Conservation (phyloP, 2,797 vertebrate species). For the Myripristis jacobus region DNA sequence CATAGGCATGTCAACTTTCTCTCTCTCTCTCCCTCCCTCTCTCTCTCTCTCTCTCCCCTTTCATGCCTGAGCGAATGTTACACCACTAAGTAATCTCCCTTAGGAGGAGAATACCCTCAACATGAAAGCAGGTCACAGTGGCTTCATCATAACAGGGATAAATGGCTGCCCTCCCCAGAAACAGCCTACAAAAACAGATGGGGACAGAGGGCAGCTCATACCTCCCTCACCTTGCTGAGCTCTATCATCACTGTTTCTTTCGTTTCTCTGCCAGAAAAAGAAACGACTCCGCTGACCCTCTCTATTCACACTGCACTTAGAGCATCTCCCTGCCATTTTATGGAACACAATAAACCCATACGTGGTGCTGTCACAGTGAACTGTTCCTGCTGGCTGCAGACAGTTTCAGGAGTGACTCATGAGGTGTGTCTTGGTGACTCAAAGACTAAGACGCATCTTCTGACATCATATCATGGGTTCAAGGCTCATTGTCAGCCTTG, state of each 20-base stretch:
- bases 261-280: conserved; percentile 4
- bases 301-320: conserved; percentile 21
- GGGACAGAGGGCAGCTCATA: conserved; percentile 29
- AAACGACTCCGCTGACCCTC: not conserved
- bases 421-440: conserved; percentile 22
- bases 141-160: conserved; percentile 49
- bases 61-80: conserved; percentile 48
- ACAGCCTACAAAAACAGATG: conserved; percentile 41
- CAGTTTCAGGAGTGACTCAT: conserved; percentile 53
- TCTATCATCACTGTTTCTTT: conserved; percentile 25
- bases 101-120: conserved; percentile 51
- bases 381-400: conserved; percentile 24
- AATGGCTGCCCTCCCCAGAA: conserved; percentile 35
- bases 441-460: conserved; percentile 35
- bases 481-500: conserved; percentile 7
- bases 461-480: conserved; percentile 52
- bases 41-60: conserved; percentile 3
- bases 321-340: not conserved
- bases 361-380: not conserved
- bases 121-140: conserved; percentile 58
- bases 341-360: conserved; percentile 7
- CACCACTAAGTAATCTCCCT: conserved; percentile 50
- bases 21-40: conserved; percentile 20
- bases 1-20: conserved; percentile 43
- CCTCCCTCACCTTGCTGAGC: conserved; percentile 23